Base-by-base conservation (phyloP, 2,888 invertebrate species). In the Gibbula magus region DNA sequence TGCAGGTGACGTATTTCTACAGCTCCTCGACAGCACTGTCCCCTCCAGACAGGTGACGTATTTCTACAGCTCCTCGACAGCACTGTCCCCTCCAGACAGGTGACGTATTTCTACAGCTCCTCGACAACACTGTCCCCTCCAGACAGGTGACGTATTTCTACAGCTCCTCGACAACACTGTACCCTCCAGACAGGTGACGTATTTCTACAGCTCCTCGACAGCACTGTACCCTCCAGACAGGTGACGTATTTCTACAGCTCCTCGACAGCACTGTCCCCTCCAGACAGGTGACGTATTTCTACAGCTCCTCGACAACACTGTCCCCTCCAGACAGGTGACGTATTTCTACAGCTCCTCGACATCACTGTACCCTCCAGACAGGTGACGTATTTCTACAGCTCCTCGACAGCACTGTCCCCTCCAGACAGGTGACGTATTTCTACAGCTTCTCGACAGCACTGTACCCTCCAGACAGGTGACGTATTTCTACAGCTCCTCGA, bases 401-500 rank as follows among this genome's bases (percentile, higher is more conserved):
- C 7, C 78, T 84, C 22, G 82, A 82, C 32, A 82, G 82, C 52
- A 54, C 76, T 45, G 45, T 77, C 4, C 77, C 78, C 52, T 81
- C 80, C 22, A 76, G 81, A 77, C 78, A 82, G 79, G 84, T 84
- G 76, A 56, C n/a, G 32, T 4, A 52, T 8, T 35, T 16, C 16
- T 51, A 13, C 67, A 75, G 22, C 76, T 83, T 3, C 78, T 84
- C 22, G 82, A 82, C 32, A 82, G 82, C 52, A 54, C 76, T 45
- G 45, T 77, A 8, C 77, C 78, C 52, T 81, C 80, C 22, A 76
- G 81, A 77, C 78, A 82, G 79, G 84, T 84, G 76, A 56, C n/a
- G 32, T 4, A 52, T 8, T 35, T 16, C 16, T 51, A 13, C 67
- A 75, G 22, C 76, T 83, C 7, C 78, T 84, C 22, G 82, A 82